Evolutionary conservation across 2,113 vertebrate genomes (phyloP).

Genomic region (Lamprologus ornatipinnis): DNA sequence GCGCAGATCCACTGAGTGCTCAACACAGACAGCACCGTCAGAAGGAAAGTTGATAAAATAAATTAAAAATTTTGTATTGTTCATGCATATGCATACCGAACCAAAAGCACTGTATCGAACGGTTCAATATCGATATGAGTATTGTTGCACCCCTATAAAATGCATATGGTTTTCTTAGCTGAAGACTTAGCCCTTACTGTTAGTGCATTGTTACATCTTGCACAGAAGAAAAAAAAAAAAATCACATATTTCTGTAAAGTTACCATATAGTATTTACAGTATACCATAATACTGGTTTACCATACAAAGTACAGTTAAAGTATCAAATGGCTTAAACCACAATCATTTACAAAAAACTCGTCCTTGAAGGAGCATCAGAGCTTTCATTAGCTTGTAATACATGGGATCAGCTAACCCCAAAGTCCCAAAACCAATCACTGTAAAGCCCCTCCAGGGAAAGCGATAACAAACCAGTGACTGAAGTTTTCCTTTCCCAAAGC

Average conservation of each 20-base stretch:
- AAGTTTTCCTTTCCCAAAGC: background rate
- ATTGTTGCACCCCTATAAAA: no score
- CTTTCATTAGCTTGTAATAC: background rate
- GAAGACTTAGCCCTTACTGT: background rate
- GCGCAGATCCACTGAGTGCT: no score
- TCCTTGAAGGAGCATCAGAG: background rate
- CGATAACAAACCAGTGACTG: rapidly evolving
- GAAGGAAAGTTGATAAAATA: no score
- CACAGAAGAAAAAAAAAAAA: background rate
- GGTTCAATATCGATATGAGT: no score
- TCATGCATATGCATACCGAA: no score
- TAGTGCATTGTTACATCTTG: background rate
- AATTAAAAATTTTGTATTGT: no score
- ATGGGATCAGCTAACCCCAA: background rate
- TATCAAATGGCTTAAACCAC: background rate
- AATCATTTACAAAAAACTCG: background rate
- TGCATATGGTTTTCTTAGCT: rapidly evolving
- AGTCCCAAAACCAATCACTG: background rate
- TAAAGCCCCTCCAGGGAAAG: background rate
- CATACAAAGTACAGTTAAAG: background rate
- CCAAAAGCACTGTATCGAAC: no score
- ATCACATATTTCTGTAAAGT: background rate
- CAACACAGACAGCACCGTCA: no score
- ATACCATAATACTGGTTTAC: rapidly evolving
- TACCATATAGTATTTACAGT: background rate